Base-by-base conservation (phyloP, 2,888 invertebrate species). In the Trisateles emortualis region DNA sequence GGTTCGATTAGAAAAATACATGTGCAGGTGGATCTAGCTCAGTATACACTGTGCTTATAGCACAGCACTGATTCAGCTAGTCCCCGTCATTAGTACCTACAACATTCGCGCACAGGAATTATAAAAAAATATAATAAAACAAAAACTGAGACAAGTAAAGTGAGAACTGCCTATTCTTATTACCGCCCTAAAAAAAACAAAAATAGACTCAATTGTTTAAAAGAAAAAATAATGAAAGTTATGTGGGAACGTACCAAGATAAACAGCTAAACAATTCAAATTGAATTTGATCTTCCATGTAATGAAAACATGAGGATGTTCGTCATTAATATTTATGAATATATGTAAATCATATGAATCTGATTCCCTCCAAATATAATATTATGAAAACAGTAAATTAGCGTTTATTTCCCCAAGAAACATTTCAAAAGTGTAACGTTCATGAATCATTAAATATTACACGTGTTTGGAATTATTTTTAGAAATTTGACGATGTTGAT, bases 251-350 rank as follows among this genome's bases (percentile, higher is more conserved):
- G n/a, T 6, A 3, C 3, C 11, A 11, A 11, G n/a, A 11, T 6
- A 32, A 32, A 32, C n/a, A 13, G 32, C 32, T 32, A 32, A 32
- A 32, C n/a, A 32, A 32, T 32, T 32, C 32, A n/a, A 32, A 32
- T 11, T 32, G 4, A 32, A 32, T 32, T 32, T 32, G 11, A 32
- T 32, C 32, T 32, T 32, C 32, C 5, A 32, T 11, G 11, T 32
- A 32, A 32, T 32, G 32, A 32, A 32, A 32, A 32, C 32, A n/a
- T 4, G 32, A 32, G 32, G 5, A 32, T n/a, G n/a, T 10, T 10
- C 29, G 10, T 10, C 32, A 32, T 32, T 32, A n/a, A 32, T 32
- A 11, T 32, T 13, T 32, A 32, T 32, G 32, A 32, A 32, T 4
- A 3, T 32, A 32, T 32, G 32, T 32, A 32, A 11, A 32, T 32